A percentile compares a stretch with the other conserved stretches of the same genome.
Conservation (phyloP, 53 echinoderm and acorn worm species). For the Arbacia lixula region DNA sequence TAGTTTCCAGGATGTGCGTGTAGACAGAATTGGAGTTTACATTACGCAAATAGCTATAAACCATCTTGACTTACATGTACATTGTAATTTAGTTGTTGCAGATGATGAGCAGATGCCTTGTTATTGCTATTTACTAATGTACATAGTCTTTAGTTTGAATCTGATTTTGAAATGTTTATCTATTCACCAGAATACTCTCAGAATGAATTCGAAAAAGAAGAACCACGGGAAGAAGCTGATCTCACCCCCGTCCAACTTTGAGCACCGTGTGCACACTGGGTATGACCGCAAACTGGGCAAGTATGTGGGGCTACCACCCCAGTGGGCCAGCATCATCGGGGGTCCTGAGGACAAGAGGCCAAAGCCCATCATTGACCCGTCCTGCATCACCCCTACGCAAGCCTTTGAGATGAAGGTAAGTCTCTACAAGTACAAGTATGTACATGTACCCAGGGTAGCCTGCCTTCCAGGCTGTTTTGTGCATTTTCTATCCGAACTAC, state of each 20-base stretch:
- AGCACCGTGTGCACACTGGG: conserved; percentile 95
- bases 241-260: conserved; percentile 83
- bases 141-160: not conserved
- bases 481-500: too few species aligned
- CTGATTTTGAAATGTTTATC: not conserved
- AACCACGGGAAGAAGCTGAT: conserved; percentile 61
- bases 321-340: conserved; percentile 89
- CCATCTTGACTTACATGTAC: too few species aligned
- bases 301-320: conserved; percentile 92
- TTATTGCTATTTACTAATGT: too few species aligned
- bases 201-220: conserved; percentile 29
- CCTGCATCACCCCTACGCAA: conserved; percentile 86
- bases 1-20: too few species aligned
- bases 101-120: too few species aligned
- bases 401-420: conserved; percentile 77
- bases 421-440: not conserved
- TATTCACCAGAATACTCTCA: conserved; percentile 12
- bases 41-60: too few species aligned
- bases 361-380: conserved; percentile 85
- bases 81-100: too few species aligned
- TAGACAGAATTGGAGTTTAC: too few species aligned
- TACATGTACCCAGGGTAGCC: too few species aligned
- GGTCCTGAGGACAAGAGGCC: conserved; percentile 68
- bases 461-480: too few species aligned
- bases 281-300: conserved; percentile 76